phyloP scores from a whole-genome alignment of 2,888 invertebrate species.

The Spilosoma lubricipeda region DNA sequence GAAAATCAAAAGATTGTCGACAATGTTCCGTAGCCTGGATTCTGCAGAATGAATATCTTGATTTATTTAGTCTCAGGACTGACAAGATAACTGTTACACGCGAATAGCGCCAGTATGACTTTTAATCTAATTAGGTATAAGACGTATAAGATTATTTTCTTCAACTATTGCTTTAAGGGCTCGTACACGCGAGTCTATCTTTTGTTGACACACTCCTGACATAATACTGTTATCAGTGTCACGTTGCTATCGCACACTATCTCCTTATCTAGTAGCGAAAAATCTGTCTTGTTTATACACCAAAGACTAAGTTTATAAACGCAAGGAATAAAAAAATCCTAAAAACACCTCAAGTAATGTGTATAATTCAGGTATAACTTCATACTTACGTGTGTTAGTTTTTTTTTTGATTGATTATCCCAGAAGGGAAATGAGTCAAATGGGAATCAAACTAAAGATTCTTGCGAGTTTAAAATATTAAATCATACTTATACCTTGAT shows the following conservation, averaged over 20 bases:
- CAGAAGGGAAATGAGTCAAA: neutral
- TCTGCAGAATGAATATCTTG: neutral
- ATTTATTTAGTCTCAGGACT: too few relatives aligned
- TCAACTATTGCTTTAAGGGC: neutral
- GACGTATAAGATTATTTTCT: neutral
- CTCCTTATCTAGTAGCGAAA: slow-evolving; percentile 12
- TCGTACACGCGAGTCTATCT: neutral
- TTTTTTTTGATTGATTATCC: neutral
- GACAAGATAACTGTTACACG: too few relatives aligned
- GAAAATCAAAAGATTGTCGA: neutral
- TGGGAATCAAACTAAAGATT: too few relatives aligned
- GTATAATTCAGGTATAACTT: neutral
- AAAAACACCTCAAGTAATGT: slow-evolving; percentile 4
- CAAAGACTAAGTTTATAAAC: neutral
- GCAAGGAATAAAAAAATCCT: neutral
- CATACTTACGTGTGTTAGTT: neutral
- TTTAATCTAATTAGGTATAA: too few relatives aligned
- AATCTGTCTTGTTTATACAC: slow-evolving; percentile 27
- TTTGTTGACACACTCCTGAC: slow-evolving; percentile 3
- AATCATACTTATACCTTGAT: neutral
- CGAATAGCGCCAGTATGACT: too few relatives aligned
- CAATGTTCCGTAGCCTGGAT: too few relatives aligned
- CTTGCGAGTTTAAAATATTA: neutral
- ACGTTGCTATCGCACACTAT: slow-evolving; percentile 17
- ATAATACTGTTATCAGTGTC: slow-evolving; percentile 29